These are phyloP conservation scores for Gymnopithys bicolor DNA, from an alignment of 2,797 vertebrate genomes.

Conservation along the genomic window DNA sequence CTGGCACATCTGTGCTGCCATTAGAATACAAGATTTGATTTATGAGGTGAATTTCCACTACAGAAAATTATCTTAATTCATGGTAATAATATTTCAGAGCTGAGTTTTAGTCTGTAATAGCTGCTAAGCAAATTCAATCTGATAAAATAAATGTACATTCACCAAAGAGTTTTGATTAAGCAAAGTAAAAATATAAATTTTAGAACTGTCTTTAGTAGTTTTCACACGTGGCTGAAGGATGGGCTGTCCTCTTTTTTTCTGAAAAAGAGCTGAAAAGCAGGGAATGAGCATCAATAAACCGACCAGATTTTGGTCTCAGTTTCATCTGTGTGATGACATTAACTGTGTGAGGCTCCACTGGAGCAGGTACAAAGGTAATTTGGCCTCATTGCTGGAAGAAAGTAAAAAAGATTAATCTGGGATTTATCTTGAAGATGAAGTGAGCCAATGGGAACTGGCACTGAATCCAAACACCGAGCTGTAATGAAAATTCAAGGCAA, in stretches of 20 bases:
- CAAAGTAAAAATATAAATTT: background rate
- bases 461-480: background rate
- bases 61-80: background rate
- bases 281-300: background rate
- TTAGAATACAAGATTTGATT: conserved; percentile 8
- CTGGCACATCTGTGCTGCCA: background rate
- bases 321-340: background rate
- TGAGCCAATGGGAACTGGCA: background rate
- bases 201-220: background rate
- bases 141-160: background rate
- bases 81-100: background rate
- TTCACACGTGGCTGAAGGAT: background rate
- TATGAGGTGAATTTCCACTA: background rate
- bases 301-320: background rate
- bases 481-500: conserved; percentile 8
- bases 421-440: background rate
- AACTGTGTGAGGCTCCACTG: background rate
- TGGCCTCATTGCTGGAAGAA: background rate
- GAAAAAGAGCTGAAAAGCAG: background rate
- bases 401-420: background rate
- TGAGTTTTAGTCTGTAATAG: background rate
- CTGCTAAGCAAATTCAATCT: conserved; percentile 4
- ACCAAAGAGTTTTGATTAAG: background rate
- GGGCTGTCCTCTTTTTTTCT: background rate
- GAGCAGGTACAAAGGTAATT: background rate